Conservation (phyloP, 2,113 vertebrate genomes). For the Accipiter cooperii region DNA sequence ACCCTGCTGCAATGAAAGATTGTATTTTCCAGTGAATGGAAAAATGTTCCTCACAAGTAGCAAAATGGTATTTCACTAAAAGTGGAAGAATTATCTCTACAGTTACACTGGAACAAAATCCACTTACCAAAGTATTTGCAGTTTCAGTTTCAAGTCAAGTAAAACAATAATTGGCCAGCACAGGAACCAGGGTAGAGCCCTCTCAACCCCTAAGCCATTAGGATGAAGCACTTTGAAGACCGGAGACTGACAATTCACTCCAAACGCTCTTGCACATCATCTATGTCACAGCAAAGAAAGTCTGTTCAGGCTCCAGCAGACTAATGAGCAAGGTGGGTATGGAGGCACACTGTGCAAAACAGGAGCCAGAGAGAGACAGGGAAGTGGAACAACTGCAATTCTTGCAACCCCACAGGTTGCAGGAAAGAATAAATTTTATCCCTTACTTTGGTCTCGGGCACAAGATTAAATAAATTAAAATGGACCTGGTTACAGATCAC, state of each 20-base stretch:
- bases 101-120: not conserved
- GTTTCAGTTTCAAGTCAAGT: not conserved
- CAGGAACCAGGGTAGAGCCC: not conserved
- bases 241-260: not conserved
- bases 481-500: not conserved
- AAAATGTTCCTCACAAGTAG: not conserved
- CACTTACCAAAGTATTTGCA: not conserved
- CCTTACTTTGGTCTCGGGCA: not conserved
- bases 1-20: not conserved
- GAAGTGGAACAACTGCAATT: not conserved
- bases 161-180: not conserved
- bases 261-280: not conserved
- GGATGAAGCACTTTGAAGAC: not conserved
- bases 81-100: not conserved
- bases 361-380: not conserved
- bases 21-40: not conserved
- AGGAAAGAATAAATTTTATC: not conserved
- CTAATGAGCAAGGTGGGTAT: not conserved
- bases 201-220: not conserved
- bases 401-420: not conserved
- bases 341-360: not conserved
- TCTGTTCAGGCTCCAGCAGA: not conserved
- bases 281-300: not conserved
- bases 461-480: not conserved
- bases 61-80: not conserved